A percentile compares a stretch with the other conserved stretches of the same genome.
phyloP scores from a whole-genome alignment of 2,888 invertebrate species.

The Xanthia icteritia region DNA sequence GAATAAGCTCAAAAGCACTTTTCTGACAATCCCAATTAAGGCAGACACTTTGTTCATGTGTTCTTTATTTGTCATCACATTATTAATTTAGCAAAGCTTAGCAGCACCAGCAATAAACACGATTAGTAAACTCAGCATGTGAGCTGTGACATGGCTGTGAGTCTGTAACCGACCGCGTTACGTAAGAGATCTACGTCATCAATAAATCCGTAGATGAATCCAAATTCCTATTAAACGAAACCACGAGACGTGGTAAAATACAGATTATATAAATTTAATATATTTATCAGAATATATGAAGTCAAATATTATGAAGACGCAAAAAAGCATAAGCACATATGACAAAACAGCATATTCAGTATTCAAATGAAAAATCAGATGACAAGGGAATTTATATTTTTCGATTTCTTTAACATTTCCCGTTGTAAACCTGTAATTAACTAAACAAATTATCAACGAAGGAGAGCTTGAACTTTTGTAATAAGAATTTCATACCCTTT shows the following conservation, averaged over 20 bases:
- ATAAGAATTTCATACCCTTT: not conserved
- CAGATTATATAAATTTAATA: not conserved
- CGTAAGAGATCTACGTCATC: conserved; percentile 23
- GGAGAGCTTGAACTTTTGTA: conserved; percentile 2
- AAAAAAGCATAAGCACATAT: not conserved
- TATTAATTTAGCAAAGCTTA: not conserved
- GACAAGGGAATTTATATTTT: not conserved
- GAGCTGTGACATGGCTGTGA: not conserved
- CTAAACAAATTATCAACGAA: conserved; percentile 3
- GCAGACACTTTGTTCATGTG: not conserved
- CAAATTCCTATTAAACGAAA: not conserved
- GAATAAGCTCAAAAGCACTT: not conserved
- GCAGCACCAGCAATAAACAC: not conserved
- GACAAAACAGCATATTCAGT: not conserved
- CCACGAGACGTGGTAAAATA: conserved; percentile 12
- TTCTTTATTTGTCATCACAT: not conserved
- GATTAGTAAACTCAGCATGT: conserved; percentile 14
- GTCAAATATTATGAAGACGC: not conserved
- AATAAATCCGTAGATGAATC: conserved; percentile 1
- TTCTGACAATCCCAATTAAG: not conserved
- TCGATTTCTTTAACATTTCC: not conserved
- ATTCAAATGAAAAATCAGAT: not conserved
- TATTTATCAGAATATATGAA: no score
- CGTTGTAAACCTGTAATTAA: no score
- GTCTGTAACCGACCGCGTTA: not conserved